These are phyloP conservation scores for Zapus hudsonius DNA, from an alignment of 2,113 vertebrate species.

Conservation along the genomic window DNA sequence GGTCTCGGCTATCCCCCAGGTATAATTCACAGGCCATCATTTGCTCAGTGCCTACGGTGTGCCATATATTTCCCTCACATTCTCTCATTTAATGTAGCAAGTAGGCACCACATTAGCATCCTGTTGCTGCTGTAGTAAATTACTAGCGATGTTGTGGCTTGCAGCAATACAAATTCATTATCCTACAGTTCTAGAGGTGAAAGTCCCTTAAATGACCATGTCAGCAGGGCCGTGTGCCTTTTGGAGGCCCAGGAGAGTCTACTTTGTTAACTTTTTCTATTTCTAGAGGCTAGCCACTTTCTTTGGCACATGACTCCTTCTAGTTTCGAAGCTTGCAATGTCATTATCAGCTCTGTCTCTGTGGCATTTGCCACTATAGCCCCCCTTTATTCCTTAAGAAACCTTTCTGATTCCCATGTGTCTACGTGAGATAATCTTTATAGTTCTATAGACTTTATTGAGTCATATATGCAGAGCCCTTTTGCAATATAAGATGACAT, in stretches of 20 bases:
- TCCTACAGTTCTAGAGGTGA: neutral
- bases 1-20: neutral
- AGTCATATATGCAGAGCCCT: neutral
- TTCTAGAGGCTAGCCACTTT: neutral
- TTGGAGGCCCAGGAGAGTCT: neutral
- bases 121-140: neutral
- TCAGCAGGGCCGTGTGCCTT: neutral
- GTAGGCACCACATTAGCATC: neutral
- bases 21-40: neutral
- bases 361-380: neutral
- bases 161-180: neutral
- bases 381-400: neutral
- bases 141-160: neutral
- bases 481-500: neutral
- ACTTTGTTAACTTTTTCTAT: neutral
- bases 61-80: neutral
- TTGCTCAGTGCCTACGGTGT: neutral
- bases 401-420: neutral
- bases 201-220: neutral
- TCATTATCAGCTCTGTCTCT: neutral
- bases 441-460: neutral
- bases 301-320: neutral
- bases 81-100: neutral
- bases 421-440: neutral
- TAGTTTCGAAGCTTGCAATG: neutral